Percentiles rank a stretch among this genome's conserved stretches.
Conservation (phyloP, 1,140 invertebrate genomes). For the Calosoma granatense region DNA sequence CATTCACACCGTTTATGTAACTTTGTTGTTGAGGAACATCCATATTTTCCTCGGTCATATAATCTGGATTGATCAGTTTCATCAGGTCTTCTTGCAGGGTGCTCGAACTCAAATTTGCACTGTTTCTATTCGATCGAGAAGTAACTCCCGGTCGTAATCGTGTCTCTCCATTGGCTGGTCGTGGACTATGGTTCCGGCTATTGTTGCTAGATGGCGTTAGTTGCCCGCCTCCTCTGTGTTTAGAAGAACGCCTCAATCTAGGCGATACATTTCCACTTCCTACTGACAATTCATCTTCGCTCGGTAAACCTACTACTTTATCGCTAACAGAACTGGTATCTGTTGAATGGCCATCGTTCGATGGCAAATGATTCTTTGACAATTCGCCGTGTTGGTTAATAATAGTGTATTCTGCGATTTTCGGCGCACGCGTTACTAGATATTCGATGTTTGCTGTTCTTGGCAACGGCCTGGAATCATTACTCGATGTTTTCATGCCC, state of each 20-base stretch:
- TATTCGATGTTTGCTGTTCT: slow-evolving; percentile 21
- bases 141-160: slow-evolving; percentile 39
- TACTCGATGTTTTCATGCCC: slow-evolving; percentile 37
- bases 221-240: slow-evolving; percentile 31
- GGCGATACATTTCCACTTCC: slow-evolving; percentile 44
- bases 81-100: slow-evolving; percentile 82
- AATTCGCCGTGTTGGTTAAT: slow-evolving; percentile 21
- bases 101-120: slow-evolving; percentile 51
- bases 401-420: slow-evolving; percentile 18
- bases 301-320: slow-evolving; percentile 30
- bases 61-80: slow-evolving; percentile 79
- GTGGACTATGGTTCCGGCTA: slow-evolving; percentile 50
- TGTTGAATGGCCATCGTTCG: slow-evolving; percentile 41
- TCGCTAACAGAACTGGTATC: slow-evolving; percentile 40
- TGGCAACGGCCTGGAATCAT: slow-evolving; percentile 30
- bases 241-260: slow-evolving; percentile 34
- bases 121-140: slow-evolving; percentile 40
- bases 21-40: slow-evolving; percentile 16
- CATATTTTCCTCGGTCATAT: slow-evolving; percentile 37
- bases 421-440: slow-evolving; percentile 16
- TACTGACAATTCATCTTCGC: slow-evolving; percentile 47
- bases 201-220: slow-evolving; percentile 38
- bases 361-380: slow-evolving; percentile 35
- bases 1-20: neutral
- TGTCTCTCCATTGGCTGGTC: slow-evolving; percentile 42